These are phyloP conservation scores for Eurytemora carolleeae DNA, from an alignment of 1,140 invertebrate species.

Conservation along the genomic window DNA sequence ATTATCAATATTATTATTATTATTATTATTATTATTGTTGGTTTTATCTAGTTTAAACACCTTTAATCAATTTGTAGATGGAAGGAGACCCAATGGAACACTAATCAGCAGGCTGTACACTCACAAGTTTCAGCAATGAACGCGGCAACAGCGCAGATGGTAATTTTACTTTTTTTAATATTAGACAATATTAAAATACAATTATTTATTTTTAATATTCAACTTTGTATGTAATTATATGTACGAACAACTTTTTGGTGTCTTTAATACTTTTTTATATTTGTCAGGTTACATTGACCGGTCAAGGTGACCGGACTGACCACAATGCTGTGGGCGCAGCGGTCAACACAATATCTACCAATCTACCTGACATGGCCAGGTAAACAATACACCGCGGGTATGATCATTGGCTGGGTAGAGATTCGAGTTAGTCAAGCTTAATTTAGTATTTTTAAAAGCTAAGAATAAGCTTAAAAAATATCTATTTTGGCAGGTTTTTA, in stretches of 20 bases:
- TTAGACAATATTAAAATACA: too few species aligned
- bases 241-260: constrained; percentile 35
- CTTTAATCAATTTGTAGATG: too few species aligned
- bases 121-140: constrained; percentile 97
- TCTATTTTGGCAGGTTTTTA: too few species aligned
- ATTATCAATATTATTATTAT: too few species aligned
- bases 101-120: constrained; percentile 84
- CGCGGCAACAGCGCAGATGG: constrained; percentile 90
- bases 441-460: too few species aligned
- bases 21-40: too few species aligned
- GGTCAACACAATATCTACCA: constrained; percentile 87
- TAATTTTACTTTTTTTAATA: constrained; percentile 89
- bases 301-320: constrained; percentile 33
- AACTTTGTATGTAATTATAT: constrained; percentile 22
- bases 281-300: constrained; percentile 16
- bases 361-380: constrained; percentile 87
- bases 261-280: constrained; percentile 34
- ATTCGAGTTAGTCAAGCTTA: too few species aligned
- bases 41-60: too few species aligned
- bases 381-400: too few species aligned
- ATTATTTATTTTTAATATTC: constrained; percentile 12
- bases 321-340: constrained; percentile 88
- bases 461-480: too few species aligned
- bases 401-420: too few species aligned
- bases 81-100: constrained; percentile 80